Evolutionary conservation across 2,113 vertebrate species (phyloP).

Genomic region (Vireo altiloquus): DNA sequence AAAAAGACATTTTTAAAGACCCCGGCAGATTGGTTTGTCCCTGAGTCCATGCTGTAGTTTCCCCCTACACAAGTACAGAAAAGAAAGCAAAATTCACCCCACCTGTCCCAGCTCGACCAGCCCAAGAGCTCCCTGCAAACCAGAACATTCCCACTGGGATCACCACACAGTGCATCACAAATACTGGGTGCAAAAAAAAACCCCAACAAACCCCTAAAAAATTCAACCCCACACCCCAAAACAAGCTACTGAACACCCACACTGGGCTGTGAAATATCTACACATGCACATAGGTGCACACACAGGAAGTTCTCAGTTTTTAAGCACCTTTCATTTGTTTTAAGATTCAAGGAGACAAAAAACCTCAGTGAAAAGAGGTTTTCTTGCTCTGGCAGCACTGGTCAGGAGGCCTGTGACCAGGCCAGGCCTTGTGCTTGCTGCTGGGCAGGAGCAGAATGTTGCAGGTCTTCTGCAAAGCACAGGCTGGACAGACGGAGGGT

Average conservation of each 20-base stretch:
- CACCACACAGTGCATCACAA: conserved; percentile 63
- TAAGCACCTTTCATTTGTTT: conserved; percentile 53
- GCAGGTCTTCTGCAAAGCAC: background rate
- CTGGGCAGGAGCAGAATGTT: background rate
- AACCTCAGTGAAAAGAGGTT: background rate
- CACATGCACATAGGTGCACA: background rate
- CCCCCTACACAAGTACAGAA: background rate
- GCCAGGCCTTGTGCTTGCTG: background rate
- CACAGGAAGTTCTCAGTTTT: background rate
- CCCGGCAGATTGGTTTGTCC: conserved; percentile 2
- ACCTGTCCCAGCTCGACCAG: background rate
- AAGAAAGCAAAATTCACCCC: background rate
- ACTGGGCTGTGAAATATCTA: background rate
- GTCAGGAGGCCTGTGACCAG: background rate
- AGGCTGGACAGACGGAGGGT: background rate
- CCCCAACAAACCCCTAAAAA: background rate
- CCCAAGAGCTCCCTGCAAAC: conserved; percentile 21
- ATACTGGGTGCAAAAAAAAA: conserved; percentile 49
- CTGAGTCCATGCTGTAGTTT: conserved; percentile 44
- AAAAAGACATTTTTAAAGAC: background rate
- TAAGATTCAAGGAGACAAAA: background rate
- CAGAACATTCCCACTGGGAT: background rate
- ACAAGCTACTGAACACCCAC: conserved; percentile 59
- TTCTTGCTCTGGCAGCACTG: background rate
- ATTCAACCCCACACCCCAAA: background rate